Conservation (phyloP, 2,888 invertebrate genomes). For the Uloborus plumipes region DNA sequence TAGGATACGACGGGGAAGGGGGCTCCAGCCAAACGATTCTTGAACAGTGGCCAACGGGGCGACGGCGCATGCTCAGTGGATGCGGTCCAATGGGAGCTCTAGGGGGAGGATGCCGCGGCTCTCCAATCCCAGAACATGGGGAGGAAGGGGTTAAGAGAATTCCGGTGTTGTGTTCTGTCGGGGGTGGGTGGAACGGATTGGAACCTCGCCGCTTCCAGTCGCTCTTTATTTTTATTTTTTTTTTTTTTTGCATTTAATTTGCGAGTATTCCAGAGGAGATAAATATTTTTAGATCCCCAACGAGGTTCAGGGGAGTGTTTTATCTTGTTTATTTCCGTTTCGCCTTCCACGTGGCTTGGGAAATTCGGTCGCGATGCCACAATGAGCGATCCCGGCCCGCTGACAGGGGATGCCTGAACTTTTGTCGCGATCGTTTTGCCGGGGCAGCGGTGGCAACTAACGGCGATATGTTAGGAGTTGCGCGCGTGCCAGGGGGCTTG, state of each 20-base stretch:
- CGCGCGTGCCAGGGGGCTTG: no score
- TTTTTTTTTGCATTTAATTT: neutral
- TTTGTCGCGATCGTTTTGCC: no score
- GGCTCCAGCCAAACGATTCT: constrained; percentile 17
- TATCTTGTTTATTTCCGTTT: neutral
- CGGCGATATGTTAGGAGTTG: no score
- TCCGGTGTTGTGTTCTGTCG: constrained; percentile 20
- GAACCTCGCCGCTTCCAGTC: constrained; percentile 3
- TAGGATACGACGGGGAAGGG: constrained; percentile 17
- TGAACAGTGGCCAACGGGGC: constrained; percentile 27
- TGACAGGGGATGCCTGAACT: no score
- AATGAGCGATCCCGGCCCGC: no score
- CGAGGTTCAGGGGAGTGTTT: constrained; percentile 14
- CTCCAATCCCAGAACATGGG: constrained; percentile 49
- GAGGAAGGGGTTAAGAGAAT: constrained; percentile 42
- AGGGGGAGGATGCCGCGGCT: constrained; percentile 26
- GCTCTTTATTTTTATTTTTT: no score
- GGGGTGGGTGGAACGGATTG: constrained; percentile 33
- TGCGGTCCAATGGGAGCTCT: constrained; percentile 50
- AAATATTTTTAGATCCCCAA: constrained; percentile 48
- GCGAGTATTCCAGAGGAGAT: constrained; percentile 23
- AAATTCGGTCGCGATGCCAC: no score
- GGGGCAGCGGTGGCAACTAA: no score
- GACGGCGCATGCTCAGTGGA: constrained; percentile 50
- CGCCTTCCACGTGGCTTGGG: no score